Evolutionary conservation across 2,113 vertebrate genomes (phyloP).

Genomic region (Indri indri): DNA sequence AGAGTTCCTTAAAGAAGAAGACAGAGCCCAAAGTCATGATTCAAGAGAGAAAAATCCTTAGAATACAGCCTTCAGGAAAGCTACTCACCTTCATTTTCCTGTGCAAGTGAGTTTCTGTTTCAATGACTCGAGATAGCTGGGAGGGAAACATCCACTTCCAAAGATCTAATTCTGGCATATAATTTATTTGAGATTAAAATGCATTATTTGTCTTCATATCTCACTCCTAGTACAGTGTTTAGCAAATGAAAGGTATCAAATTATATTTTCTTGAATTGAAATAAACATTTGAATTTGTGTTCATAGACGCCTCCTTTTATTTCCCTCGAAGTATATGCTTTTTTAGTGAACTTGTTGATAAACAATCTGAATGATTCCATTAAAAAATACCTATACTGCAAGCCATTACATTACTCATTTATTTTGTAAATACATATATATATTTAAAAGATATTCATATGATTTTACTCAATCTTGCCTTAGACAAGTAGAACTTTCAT

Average conservation of each 20-base stretch:
- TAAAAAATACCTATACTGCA: background rate
- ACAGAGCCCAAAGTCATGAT: background rate
- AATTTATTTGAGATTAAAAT: background rate
- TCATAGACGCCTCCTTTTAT: background rate
- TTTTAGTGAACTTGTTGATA: background rate
- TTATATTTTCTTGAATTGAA: slow-evolving; percentile 22
- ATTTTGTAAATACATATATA: background rate
- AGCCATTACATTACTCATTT: background rate
- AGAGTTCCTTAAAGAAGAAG: background rate
- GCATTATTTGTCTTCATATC: background rate
- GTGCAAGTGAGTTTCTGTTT: background rate
- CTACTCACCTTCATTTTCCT: background rate
- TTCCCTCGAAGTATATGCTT: background rate
- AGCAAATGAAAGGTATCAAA: background rate
- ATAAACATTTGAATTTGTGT: background rate
- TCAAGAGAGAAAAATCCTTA: background rate
- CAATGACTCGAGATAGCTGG: background rate
- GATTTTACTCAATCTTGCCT: background rate
- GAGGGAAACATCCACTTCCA: background rate
- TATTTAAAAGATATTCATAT: background rate
- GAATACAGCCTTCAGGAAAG: background rate
- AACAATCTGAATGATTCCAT: background rate
- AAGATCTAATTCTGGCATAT: background rate
- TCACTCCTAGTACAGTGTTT: background rate
- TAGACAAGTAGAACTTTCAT: background rate